These are phyloP conservation scores for Drosophila pseudoananassae DNA, from an alignment of 1,140 invertebrate species.

Conservation along the genomic window DNA sequence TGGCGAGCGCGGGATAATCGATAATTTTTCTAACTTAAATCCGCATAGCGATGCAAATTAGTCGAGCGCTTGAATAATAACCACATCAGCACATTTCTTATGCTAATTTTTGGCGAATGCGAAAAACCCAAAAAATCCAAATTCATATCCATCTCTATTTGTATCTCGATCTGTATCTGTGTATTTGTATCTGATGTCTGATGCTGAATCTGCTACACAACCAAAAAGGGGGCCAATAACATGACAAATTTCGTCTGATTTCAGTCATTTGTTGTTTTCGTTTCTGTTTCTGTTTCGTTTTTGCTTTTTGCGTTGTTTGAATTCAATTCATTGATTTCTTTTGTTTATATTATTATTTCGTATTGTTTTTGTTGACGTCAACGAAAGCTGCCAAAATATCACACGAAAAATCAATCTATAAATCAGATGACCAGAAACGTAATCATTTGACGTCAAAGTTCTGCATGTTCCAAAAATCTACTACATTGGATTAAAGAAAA, in stretches of 20 bases:
- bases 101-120: conserved; percentile 76
- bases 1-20: conserved; percentile 32
- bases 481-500: not conserved
- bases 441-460: conserved; percentile 45
- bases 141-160: conserved; percentile 41
- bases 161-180: conserved; percentile 23
- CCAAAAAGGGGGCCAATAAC: conserved; percentile 56
- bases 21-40: conserved; percentile 72
- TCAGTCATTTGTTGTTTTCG: conserved; percentile 40
- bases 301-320: conserved; percentile 52
- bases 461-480: not conserved
- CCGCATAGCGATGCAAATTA: conserved; percentile 82
- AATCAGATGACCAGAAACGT: conserved; percentile 41
- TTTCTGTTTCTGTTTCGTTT: conserved; percentile 35
- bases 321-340: conserved; percentile 43
- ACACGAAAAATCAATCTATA: conserved; percentile 49
- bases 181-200: conserved; percentile 24
- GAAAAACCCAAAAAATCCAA: conserved; percentile 67
- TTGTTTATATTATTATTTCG: conserved; percentile 35
- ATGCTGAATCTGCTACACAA: conserved; percentile 42
- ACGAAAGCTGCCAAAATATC: conserved; percentile 44
- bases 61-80: conserved; percentile 34
- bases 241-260: conserved; percentile 50
- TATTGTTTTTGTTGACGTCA: conserved; percentile 67
- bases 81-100: conserved; percentile 78